Evolutionary conservation across 2,113 vertebrate genomes (phyloP).

Genomic region (Phoenicopterus ruber): DNA sequence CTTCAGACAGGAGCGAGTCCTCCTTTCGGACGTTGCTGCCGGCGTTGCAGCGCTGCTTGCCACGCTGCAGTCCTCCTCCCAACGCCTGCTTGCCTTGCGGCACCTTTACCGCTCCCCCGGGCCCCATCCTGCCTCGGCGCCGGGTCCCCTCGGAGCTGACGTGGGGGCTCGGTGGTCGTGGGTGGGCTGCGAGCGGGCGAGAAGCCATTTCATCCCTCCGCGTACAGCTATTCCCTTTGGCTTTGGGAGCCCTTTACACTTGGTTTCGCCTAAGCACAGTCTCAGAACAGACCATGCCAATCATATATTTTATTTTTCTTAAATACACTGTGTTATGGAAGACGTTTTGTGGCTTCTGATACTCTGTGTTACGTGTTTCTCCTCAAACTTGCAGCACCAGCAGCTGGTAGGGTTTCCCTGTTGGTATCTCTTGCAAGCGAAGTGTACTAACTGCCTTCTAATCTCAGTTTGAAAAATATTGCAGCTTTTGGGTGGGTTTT

Average conservation of each 20-base stretch:
- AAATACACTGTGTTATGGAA: conserved; percentile 8
- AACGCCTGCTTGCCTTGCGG: neutral
- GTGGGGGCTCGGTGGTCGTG: rapidly evolving
- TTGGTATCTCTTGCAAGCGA: conserved; percentile 38
- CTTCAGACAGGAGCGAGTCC: neutral
- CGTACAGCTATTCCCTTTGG: neutral
- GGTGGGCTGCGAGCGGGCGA: rapidly evolving
- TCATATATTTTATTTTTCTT: conserved; percentile 70
- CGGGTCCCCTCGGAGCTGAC: neutral
- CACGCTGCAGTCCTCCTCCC: neutral
- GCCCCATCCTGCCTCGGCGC: neutral
- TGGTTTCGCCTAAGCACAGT: neutral
- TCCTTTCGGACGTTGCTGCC: neutral
- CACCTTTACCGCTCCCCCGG: neutral
- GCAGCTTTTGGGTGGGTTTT: conserved; percentile 10
- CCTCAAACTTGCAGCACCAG: conserved; percentile 52
- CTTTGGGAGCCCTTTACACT: neutral
- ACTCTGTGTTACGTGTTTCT: conserved; percentile 50
- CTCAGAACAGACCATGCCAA: conserved; percentile 60
- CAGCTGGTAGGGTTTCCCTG: conserved; percentile 58
- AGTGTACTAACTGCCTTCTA: conserved; percentile 58
- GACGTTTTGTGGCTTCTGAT: conserved; percentile 66
- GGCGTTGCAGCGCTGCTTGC: neutral
- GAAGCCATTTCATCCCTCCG: neutral
- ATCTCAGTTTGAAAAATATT: conserved; percentile 20